These are phyloP conservation scores for Brachypodius melanocephalos DNA, from an alignment of 2,113 vertebrate genomes.

Conservation along the genomic window DNA sequence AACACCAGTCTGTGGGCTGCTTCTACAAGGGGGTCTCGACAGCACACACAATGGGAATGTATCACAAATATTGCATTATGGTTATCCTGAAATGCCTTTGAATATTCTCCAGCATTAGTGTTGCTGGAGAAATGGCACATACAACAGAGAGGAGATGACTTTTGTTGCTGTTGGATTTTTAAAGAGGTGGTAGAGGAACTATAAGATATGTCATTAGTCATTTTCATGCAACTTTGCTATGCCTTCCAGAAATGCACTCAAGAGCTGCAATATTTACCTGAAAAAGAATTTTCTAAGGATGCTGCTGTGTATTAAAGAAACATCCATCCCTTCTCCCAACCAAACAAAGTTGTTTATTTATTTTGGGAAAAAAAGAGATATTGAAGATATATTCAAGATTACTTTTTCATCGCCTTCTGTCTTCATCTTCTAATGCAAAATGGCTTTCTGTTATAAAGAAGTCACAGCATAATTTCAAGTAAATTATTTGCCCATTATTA, in stretches of 20 bases:
- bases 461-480: not conserved
- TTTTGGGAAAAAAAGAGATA: not conserved
- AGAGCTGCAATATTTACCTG: not conserved
- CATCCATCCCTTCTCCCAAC: not conserved
- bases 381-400: not conserved
- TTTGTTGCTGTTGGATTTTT: not conserved
- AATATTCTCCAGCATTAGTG: not conserved
- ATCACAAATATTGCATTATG: not conserved
- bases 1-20: not conserved
- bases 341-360: not conserved
- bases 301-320: not conserved
- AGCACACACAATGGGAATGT: not conserved
- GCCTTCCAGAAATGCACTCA: not conserved
- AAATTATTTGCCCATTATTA: not conserved
- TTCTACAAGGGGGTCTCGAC: not conserved
- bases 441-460: not conserved
- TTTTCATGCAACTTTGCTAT: not conserved
- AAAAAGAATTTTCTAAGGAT: not conserved
- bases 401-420: not conserved
- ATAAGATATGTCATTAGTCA: not conserved
- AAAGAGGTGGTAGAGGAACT: not conserved
- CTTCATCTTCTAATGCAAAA: not conserved
- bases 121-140: not conserved
- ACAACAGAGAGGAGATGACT: not conserved
- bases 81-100: not conserved